Evolutionary conservation across 2,797 vertebrate species (phyloP).

Genomic region (Silurus lanzhouensis): DNA sequence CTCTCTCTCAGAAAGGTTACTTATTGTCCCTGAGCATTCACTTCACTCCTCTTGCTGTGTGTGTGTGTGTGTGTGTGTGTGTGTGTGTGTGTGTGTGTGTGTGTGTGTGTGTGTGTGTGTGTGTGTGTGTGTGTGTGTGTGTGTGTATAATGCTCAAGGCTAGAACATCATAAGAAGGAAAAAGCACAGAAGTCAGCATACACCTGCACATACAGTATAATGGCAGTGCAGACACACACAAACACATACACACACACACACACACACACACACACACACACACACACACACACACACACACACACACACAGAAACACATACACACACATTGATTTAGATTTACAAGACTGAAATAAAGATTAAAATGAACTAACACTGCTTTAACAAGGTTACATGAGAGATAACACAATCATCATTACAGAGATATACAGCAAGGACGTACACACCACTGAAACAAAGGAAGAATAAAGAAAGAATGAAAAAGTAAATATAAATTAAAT

Average conservation of each 20-base stretch:
- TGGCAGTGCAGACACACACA: neutral
- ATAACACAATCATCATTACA: neutral
- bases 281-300: neutral
- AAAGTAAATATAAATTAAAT: neutral
- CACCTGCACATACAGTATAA: neutral
- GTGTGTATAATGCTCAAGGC: neutral
- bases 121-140: neutral
- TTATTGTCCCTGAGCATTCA: neutral
- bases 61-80: neutral
- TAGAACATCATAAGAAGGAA: neutral
- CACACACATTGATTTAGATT: neutral
- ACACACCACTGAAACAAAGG: neutral
- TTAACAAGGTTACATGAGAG: slow-evolving; percentile 1
- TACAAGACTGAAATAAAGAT: slow-evolving; percentile 10
- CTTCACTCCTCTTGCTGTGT: neutral
- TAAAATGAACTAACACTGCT: neutral
- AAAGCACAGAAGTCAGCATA: neutral
- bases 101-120: neutral
- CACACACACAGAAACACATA: neutral
- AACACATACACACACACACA: neutral
- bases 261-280: neutral
- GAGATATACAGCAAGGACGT: neutral
- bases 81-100: neutral
- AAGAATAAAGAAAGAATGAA: neutral
- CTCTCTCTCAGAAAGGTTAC: neutral